Percentiles rank a stretch among this genome's conserved stretches.
phyloP scores from a whole-genome alignment of 2,113 vertebrate genomes.

The Baryphthengus martii region DNA sequence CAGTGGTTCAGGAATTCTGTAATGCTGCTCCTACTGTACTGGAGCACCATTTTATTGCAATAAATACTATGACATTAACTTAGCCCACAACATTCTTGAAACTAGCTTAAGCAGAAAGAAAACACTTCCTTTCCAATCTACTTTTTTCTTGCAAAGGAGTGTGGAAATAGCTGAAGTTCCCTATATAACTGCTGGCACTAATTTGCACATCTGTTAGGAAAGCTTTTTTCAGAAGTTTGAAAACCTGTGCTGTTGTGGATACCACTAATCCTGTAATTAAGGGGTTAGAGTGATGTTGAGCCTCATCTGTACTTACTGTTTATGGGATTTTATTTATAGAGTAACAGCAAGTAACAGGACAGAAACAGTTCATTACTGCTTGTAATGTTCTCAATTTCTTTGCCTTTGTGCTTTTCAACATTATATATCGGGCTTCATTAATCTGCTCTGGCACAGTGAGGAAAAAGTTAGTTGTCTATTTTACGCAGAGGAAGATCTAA shows the following conservation, averaged over 20 bases:
- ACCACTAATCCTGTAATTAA: background rate
- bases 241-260: background rate
- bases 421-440: background rate
- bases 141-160: background rate
- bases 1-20: constrained; percentile 26
- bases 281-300: background rate
- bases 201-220: background rate
- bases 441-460: background rate
- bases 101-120: background rate
- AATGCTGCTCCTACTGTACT: constrained; percentile 16
- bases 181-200: background rate
- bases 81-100: constrained; percentile 14
- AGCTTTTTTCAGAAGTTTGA: background rate
- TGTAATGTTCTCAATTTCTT: background rate
- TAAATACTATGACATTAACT: background rate
- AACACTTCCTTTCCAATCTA: background rate
- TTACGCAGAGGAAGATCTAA: background rate
- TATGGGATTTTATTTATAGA: background rate
- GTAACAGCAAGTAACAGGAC: background rate
- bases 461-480: background rate
- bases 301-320: background rate
- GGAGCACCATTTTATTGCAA: constrained; percentile 1
- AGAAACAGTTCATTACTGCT: background rate
- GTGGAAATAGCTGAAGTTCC: background rate
- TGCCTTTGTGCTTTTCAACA: accelerated